phyloP scores from a whole-genome alignment of 2,797 vertebrate genomes.

The Podarcis lilfordi region DNA sequence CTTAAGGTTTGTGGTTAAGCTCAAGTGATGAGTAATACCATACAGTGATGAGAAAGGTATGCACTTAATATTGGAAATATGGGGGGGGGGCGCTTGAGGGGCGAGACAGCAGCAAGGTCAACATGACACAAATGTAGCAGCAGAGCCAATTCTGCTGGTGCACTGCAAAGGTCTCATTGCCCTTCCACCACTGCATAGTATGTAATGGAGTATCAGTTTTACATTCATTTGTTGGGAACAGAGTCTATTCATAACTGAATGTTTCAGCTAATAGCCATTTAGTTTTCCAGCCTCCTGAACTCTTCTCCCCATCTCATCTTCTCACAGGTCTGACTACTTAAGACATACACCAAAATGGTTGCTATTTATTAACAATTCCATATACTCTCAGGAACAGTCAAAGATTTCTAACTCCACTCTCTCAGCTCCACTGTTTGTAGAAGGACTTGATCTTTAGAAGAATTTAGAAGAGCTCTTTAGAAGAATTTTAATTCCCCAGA shows the following conservation, averaged over 20 bases:
- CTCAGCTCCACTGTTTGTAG: background rate
- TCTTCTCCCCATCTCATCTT: background rate
- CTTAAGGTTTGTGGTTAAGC: conserved; percentile 35
- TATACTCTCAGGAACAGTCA: conserved; percentile 1
- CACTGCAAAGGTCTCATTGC: too few species aligned
- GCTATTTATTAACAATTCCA: background rate
- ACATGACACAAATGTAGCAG: too few species aligned
- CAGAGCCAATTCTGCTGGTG: too few species aligned
- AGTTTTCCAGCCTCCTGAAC: background rate
- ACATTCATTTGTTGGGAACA: background rate
- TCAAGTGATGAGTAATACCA: background rate
- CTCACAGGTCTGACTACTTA: background rate
- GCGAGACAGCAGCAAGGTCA: too few species aligned
- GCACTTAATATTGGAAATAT: background rate
- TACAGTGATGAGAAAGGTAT: background rate
- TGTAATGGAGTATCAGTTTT: background rate
- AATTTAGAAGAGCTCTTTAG: background rate
- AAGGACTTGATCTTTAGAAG: background rate
- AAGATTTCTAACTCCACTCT: background rate
- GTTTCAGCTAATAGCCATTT: too few species aligned
- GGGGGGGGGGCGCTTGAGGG: too few species aligned
- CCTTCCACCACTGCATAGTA: too few species aligned
- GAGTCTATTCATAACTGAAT: background rate
- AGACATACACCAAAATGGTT: background rate
- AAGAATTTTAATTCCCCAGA: background rate